Conservation (phyloP, 2,888 invertebrate species). For the Pocota personata region DNA sequence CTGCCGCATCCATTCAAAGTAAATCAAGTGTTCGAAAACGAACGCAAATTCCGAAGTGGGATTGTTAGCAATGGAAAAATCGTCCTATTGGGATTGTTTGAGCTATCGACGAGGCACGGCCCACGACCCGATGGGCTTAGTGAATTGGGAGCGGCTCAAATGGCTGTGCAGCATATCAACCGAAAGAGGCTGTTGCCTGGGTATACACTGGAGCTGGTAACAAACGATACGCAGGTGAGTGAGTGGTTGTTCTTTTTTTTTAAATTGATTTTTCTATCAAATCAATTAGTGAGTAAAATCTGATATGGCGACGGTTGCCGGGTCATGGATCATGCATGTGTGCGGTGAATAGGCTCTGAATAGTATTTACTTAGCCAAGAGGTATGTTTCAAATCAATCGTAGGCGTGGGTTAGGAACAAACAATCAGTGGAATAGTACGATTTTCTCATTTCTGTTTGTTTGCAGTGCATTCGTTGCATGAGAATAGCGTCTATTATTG, state of each 20-base stretch:
- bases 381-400: background rate
- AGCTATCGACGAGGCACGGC: slow-evolving; percentile 87
- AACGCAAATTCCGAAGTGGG: slow-evolving; percentile 79
- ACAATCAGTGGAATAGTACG: background rate
- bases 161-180: slow-evolving; percentile 93
- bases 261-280: background rate
- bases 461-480: background rate
- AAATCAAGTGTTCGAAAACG: slow-evolving; percentile 82
- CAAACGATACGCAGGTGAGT: slow-evolving; percentile 93
- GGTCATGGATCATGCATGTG: background rate
- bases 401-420: background rate
- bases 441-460: background rate
- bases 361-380: slow-evolving; percentile 3
- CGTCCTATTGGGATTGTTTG: slow-evolving; percentile 91
- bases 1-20: slow-evolving; percentile 80
- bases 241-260: background rate
- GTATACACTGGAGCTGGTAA: slow-evolving; percentile 89
- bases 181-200: slow-evolving; percentile 86
- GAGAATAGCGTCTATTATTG: too few species aligned
- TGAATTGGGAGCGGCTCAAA: slow-evolving; percentile 89
- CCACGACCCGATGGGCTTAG: slow-evolving; percentile 88
- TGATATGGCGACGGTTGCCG: background rate
- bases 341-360: too few species aligned
- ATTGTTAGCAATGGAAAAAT: slow-evolving; percentile 83
- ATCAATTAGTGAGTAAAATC: background rate